Evolutionary conservation across 2,888 invertebrate genomes (phyloP), one percentile per base, ranked within the genome.

Genomic region (Venusia cambrica): DNA sequence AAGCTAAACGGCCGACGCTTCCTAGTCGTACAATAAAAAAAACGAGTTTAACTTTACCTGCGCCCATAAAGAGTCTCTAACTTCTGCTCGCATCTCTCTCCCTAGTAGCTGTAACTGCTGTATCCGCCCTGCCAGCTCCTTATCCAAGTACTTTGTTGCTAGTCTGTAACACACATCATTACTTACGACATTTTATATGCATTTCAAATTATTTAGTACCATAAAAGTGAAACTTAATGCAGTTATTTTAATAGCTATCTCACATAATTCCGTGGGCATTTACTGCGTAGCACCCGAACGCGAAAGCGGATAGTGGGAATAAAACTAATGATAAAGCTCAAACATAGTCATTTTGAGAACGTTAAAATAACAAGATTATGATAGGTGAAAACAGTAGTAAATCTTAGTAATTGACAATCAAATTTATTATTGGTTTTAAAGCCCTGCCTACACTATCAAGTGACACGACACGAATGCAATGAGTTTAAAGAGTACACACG

Each of bases 121-220:
- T 75, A 96, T 96, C 58, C 95, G 89, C 31, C 91, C 91, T 14
- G 94, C 94, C 37, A 95, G 73, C 69, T 95, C 94, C 67, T 96
- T 96, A 72, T 96, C 95, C 49, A 96, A 78, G 69, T 96, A 96
- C 64, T 94, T 94, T 5, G 95, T 94, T 4, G 95, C 95, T 48
- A 96, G 80, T 57, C 94, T 88, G 70, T 3, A 62, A 33, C n/a
- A 22, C 4, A 10, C 10, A 19, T 20, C 14, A 22, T 15, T 10
- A 18, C 5, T 12, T 17, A 10, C n/a, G n/a, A 16, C 10, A 4
- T 6, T 20, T 19, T 13, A 15, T 22, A 17, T 20, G 11, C 13
- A 21, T 7, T 24, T 31, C 9, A 21, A 34, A 29, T 7, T 9
- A 41, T 43, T 44, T 36, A 26, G 22, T 30, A 26, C 26, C 35